Base-by-base conservation (phyloP, 30 jellyfish, hydroid and myxozoan genomes). In the Sanderia malayensis region DNA sequence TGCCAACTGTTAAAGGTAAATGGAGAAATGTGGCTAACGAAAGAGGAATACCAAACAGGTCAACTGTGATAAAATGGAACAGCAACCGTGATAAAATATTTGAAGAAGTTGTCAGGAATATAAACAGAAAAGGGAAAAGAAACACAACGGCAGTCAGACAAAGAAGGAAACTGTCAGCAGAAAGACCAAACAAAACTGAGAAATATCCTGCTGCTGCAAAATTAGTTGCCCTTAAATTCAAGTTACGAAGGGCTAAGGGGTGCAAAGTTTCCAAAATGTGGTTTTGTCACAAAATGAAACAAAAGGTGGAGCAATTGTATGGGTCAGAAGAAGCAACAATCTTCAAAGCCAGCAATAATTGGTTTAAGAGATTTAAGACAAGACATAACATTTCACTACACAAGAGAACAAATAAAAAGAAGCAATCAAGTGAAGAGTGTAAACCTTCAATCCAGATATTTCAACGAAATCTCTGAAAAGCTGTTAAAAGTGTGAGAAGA, bases 371-470 rank as follows among this genome's bases (percentile, higher is more conserved):
- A 57, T 73, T 73, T 25, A 73, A 73, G 33, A 73, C 45, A 73
- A 58, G 63, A 34, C 74, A 31, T 68, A 17, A 27, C 28, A 73
- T 73, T 26, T 26, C 85, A 72, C 60, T 73, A 57, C 49, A 45
- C 33, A 73, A 59, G 52, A 73, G 85, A 73, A 59, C 76, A 72
- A 73, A 73, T 68, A 73, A 73, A 70, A 73, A 73, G 47, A 58
- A 73, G 4, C 31, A 22, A 31, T 53, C 75, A 52, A 24, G 76
- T 31, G 75, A 73, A 55, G 85, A 73, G 45, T 53, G 85, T 41
- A 55, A 70, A 57, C 71, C 33, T n/a, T 31, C 85, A 23, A 73
- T 73, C 46, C 75, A 58, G 63, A 58, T 73, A 68, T 31, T 73
- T 73, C 74, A 73, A 29, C 45, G 63, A 49, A 49, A 46, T 52